phyloP scores from a whole-genome alignment of 2,888 invertebrate genomes.

The Acanthosepion esculentum region DNA sequence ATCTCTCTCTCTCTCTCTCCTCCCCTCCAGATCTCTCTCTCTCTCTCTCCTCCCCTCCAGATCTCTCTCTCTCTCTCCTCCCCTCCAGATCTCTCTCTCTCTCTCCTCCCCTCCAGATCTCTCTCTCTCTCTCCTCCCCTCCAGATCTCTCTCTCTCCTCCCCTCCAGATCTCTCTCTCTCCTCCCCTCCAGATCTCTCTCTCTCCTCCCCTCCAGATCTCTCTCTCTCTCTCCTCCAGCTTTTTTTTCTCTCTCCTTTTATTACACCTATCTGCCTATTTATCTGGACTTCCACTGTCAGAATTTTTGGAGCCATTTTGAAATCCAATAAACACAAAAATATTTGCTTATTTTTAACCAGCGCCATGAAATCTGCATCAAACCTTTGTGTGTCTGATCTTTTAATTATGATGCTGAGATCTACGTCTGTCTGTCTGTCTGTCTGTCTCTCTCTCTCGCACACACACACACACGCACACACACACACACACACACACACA shows the following conservation, averaged over 20 bases:
- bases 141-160: not conserved
- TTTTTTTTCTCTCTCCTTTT: too few relatives aligned
- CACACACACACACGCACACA: too few relatives aligned
- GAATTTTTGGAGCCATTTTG: too few relatives aligned
- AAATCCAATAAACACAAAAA: too few relatives aligned
- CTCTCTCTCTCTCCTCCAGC: not conserved
- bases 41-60: not conserved
- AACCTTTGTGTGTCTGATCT: too few relatives aligned
- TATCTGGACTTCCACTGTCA: not conserved
- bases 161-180: not conserved
- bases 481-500: too few relatives aligned
- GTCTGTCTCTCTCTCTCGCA: too few relatives aligned
- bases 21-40: not conserved
- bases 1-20: not conserved
- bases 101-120: too few relatives aligned
- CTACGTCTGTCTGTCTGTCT: too few relatives aligned
- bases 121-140: not conserved
- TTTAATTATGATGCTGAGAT: too few relatives aligned
- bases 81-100: fast-evolving
- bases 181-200: conserved; percentile 24
- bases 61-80: not conserved
- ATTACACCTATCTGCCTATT: not conserved
- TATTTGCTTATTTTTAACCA: too few relatives aligned
- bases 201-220: not conserved
- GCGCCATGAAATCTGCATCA: too few relatives aligned